These are phyloP conservation scores for Limonius californicus DNA, from an alignment of 1,140 invertebrate genomes.

Conservation along the genomic window DNA sequence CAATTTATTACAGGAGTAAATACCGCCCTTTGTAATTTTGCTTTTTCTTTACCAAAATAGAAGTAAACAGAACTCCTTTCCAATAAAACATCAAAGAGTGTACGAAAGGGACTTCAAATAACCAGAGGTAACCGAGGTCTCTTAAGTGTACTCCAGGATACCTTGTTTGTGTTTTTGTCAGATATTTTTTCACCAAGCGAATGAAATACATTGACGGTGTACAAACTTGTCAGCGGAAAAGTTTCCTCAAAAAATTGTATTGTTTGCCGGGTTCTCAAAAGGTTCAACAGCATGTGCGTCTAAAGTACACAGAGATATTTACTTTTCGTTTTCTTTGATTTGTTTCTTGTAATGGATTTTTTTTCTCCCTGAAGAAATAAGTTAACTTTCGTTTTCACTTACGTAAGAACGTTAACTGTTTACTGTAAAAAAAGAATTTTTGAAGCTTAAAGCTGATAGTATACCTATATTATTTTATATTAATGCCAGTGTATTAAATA, in stretches of 20 bases:
- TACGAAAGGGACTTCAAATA: neutral
- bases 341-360: no score
- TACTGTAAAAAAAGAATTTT: no score
- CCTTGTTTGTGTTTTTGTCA: constrained; percentile 9
- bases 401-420: no score
- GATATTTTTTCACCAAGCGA: constrained; percentile 6
- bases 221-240: constrained; percentile 6
- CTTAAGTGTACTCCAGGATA: constrained; percentile 7
- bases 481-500: no score
- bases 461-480: no score
- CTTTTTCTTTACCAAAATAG: neutral
- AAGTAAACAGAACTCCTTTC: neutral
- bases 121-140: constrained; percentile 2
- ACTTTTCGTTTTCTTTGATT: no score
- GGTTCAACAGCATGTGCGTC: neutral
- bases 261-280: neutral
- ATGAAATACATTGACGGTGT: neutral
- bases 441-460: no score
- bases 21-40: neutral
- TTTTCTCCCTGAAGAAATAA: no score
- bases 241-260: neutral
- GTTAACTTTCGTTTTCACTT: no score
- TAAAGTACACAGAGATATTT: no score
- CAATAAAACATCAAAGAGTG: constrained; percentile 10
- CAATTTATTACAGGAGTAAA: neutral